Conservation (phyloP, 2,888 invertebrate genomes). For the Stenoptilia bipunctidactyla region DNA sequence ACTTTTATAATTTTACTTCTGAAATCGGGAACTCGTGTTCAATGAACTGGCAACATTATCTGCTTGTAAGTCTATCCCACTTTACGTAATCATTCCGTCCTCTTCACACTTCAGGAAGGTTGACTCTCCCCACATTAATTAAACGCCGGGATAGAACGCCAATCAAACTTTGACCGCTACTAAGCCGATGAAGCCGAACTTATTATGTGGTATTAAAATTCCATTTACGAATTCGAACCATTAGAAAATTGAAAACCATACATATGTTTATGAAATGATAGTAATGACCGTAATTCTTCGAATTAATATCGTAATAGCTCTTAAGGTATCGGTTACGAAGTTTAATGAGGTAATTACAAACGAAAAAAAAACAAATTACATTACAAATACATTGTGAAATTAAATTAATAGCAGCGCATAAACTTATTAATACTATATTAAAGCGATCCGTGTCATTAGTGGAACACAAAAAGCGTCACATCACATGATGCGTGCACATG, state of each 20-base stretch:
- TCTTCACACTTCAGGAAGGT: slow-evolving; percentile 38
- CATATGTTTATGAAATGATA: slow-evolving; percentile 25
- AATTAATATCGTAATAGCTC: slow-evolving; percentile 16
- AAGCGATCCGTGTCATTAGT: slow-evolving; percentile 39
- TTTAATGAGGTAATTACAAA: slow-evolving; percentile 21
- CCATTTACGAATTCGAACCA: slow-evolving; percentile 48
- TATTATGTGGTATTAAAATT: slow-evolving; percentile 67
- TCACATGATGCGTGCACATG: slow-evolving; percentile 58
- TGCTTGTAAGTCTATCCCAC: slow-evolving; percentile 30
- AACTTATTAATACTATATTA: slow-evolving; percentile 38
- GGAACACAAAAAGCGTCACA: slow-evolving; percentile 41
- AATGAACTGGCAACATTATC: slow-evolving; percentile 56
- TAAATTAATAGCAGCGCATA: slow-evolving; percentile 30
- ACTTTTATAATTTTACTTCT: slow-evolving; percentile 28
- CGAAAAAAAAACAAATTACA: slow-evolving; percentile 23
- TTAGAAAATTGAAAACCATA: slow-evolving; percentile 46
- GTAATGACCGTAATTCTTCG: slow-evolving; percentile 33
- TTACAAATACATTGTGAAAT: slow-evolving; percentile 24
- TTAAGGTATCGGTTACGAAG: slow-evolving; percentile 10
- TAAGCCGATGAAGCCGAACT: slow-evolving; percentile 62
- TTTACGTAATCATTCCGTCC: slow-evolving; percentile 26
- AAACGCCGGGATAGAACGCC: slow-evolving; percentile 61
- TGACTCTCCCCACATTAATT: slow-evolving; percentile 59
- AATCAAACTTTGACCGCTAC: slow-evolving; percentile 67
- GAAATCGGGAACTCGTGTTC: slow-evolving; percentile 40